Evolutionary conservation across 2,888 invertebrate genomes (phyloP), one percentile per base, ranked within the genome.

Genomic region (Helicoverpa assulta): DNA sequence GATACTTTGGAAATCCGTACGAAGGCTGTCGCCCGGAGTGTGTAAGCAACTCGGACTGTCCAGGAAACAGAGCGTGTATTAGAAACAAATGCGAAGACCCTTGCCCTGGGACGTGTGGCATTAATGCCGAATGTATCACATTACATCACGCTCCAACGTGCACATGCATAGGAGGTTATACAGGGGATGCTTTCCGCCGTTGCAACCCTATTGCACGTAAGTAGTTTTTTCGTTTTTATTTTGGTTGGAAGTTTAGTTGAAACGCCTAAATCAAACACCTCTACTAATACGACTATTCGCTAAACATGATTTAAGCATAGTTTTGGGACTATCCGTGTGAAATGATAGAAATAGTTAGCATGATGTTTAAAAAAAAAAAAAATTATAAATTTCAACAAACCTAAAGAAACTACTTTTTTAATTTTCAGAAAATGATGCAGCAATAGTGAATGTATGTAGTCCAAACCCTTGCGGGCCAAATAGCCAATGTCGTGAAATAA

Each of bases 11-110:
- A 72, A 97, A 98, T 90, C 98, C 98, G 37, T 97, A 97, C 82
- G 97, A 97, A 91, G 97, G 97, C 26, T 98, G 98, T 90, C 96
- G 97, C 57, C 98, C 98, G 16, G 98, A 98, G 92, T 98, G 98
- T 91, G 94, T 97, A 0, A 90, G 97, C 53, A 97, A 97, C 87
- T 96, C 97, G 0, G 98, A 98, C 84, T 98, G 98, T 89, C 93
- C 97, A 3, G 96, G 97, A 51, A 97, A 97, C 86, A 96, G 96
- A 87, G 97, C 98, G 3, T 98, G 98, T 80, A 96, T 97, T 51
- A 96, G 96, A 78, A 97, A 97, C 83, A 97, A 97, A 92, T 98
- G 98, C 88, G 96, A 96, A 85, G 97, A 98, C 89, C 98, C 98
- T 26, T 98, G 98, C 84, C 97, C 97, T 0, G 97, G 98, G 67